These are phyloP conservation scores for Danionella cerebrum DNA, from an alignment of 2,113 vertebrate genomes.

Conservation along the genomic window DNA sequence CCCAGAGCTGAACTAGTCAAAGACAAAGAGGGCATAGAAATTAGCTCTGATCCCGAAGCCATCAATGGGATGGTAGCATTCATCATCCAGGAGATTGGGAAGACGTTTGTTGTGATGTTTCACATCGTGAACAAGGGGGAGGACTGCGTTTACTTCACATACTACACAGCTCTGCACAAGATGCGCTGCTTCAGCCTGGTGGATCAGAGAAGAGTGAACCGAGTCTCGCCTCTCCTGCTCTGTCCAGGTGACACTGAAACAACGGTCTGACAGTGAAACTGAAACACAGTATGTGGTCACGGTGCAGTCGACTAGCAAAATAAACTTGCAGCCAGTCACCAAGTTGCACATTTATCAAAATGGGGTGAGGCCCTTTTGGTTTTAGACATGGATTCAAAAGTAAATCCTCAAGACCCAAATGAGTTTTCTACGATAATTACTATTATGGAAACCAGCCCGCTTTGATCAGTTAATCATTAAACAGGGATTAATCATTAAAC, in stretches of 20 bases:
- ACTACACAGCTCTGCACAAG: slow-evolving; percentile 49
- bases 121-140: slow-evolving; percentile 61
- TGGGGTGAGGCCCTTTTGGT: too few species aligned
- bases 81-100: slow-evolving; percentile 24
- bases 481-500: too few species aligned
- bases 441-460: too few species aligned
- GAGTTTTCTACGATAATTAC: too few species aligned
- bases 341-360: too few species aligned
- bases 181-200: slow-evolving; percentile 54
- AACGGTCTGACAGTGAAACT: neutral
- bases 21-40: slow-evolving; percentile 68
- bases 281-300: too few species aligned
- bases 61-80: slow-evolving; percentile 63
- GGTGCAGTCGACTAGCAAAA: too few species aligned
- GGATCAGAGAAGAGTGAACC: slow-evolving; percentile 50
- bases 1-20: slow-evolving; percentile 62
- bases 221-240: slow-evolving; percentile 55
- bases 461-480: too few species aligned
- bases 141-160: slow-evolving; percentile 57
- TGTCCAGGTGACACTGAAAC: slow-evolving; percentile 68
- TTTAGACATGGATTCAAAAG: too few species aligned
- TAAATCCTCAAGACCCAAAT: too few species aligned
- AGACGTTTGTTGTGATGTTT: slow-evolving; percentile 48
- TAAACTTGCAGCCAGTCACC: too few species aligned
- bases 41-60: slow-evolving; percentile 51